Base-by-base conservation (phyloP, 2,113 vertebrate genomes). In the Atractosteus spatula region DNA sequence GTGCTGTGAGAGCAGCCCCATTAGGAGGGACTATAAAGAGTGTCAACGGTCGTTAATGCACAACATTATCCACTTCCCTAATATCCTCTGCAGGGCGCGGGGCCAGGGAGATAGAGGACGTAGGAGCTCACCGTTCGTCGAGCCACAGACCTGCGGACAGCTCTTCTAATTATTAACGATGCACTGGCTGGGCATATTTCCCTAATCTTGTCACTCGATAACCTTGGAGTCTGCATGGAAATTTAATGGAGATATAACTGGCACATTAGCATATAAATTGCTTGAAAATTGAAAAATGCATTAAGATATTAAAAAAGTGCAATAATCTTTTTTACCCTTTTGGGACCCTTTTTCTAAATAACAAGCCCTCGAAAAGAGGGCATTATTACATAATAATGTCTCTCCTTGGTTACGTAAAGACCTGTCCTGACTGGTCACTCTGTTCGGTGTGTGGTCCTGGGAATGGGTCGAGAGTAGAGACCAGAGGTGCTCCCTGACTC, bases 241-340 rank as follows among this genome's bases (percentile, higher is more conserved):
- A 73, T 68, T 69, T 69, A 11, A 71, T 41, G 70, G 66, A 68
- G 66, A 74, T 62, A 12, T 43, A 71, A 79, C 69, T 47, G 73
- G 78, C 57, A 64, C 72, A 86, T 84, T 83, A 81, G 77, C 84
- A 80, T 82, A 86, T 81, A 79, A 83, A 86, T 77, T 76, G 79
- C 68, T 69, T 29, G 76, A 71, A 64, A 44, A 62, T 69, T 63
- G 41, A 55, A 47, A 64, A 42, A 63, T 65, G 62, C 75, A 73
- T 75, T 72, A 69, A 16, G 68, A 66, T 71, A 69, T 73, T 79
- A 72, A 76, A 76, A 8, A n/a, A 10, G 55, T 56, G 69, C 14
- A 76, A 68, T 65, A 64, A 75, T 73, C 62, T 55, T 55, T 70
- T 70, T 78, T 17, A 43, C 71, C 69, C 71, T 68, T 71, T 44